Conservation (phyloP, 2,888 invertebrate species). For the Malacosoma neustria region DNA sequence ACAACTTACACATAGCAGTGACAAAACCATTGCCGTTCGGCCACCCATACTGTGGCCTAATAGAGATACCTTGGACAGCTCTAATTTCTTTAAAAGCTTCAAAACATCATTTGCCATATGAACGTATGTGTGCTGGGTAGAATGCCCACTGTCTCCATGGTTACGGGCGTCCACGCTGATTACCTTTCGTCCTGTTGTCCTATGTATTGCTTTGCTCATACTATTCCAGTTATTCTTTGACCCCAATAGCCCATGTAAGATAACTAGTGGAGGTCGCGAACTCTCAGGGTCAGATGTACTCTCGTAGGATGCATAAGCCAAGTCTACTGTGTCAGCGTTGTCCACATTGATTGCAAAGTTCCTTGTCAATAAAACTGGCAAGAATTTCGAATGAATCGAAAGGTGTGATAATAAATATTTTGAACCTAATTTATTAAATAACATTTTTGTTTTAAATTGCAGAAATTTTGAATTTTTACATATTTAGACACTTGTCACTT, state of each 20-base stretch:
- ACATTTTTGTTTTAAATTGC: conserved; percentile 29
- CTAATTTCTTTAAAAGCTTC: conserved; percentile 77
- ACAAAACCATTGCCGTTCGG: conserved; percentile 89
- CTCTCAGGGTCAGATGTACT: conserved; percentile 43
- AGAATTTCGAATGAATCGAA: conserved; percentile 19
- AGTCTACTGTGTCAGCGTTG: conserved; percentile 71
- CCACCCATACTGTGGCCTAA: conserved; percentile 98
- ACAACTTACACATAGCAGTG: conserved; percentile 78
- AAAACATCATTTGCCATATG: conserved; percentile 79
- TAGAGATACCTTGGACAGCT: conserved; percentile 78
- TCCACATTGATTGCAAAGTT: conserved; percentile 30
- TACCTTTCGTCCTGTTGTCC: conserved; percentile 81
- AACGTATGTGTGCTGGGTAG: conserved; percentile 81
- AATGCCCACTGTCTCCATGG: conserved; percentile 95
- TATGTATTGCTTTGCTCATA: conserved; percentile 84
- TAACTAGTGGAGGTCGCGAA: conserved; percentile 79
- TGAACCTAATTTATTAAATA: conserved; percentile 26
- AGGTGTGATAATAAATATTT: conserved; percentile 23
- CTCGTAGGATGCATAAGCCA: conserved; percentile 81
- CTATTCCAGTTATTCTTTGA: conserved; percentile 95
- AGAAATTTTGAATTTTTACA: conserved; percentile 7
- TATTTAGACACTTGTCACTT: too few species aligned
- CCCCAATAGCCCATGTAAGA: conserved; percentile 94
- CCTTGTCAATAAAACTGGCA: conserved; percentile 21
- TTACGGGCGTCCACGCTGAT: conserved; percentile 93